Conservation (phyloP, 2,113 vertebrate genomes). For the Hippocampus zosterae region DNA sequence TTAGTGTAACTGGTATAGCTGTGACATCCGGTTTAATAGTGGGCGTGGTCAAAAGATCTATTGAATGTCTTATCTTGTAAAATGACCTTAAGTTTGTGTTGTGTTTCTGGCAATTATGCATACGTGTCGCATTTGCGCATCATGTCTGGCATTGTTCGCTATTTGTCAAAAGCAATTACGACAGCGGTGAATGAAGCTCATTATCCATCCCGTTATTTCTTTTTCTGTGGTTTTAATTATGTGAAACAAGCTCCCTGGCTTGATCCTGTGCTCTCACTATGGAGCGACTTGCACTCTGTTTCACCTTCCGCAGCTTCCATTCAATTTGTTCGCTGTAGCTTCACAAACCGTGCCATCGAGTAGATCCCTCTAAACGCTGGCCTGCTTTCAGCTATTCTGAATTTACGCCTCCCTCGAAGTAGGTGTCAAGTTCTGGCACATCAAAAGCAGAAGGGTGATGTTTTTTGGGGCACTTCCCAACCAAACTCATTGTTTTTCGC, state of each 20-base stretch:
- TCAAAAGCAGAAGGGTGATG: constrained; percentile 18
- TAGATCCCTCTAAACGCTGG: constrained; percentile 32
- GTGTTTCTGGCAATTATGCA: constrained; percentile 12
- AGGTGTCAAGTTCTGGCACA: constrained; percentile 29
- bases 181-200: constrained; percentile 33
- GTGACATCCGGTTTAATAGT: constrained; percentile 2
- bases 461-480: background rate
- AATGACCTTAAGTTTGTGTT: constrained; percentile 20
- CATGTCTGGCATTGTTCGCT: constrained; percentile 39
- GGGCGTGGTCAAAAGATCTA: constrained; percentile 9
- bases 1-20: background rate
- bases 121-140: constrained; percentile 35
- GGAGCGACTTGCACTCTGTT: constrained; percentile 17
- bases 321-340: constrained; percentile 39
- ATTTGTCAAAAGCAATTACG: constrained; percentile 50
- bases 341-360: constrained; percentile 35
- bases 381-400: constrained; percentile 44
- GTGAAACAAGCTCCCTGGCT: constrained; percentile 34
- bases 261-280: constrained; percentile 7
- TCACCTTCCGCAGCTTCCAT: constrained; percentile 40
- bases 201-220: constrained; percentile 38
- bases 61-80: constrained; percentile 13
- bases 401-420: constrained; percentile 38
- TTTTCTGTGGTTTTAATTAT: constrained; percentile 50
- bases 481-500: constrained; percentile 8